phyloP scores from a whole-genome alignment of 2,888 invertebrate species.

The Thecophora atra region DNA sequence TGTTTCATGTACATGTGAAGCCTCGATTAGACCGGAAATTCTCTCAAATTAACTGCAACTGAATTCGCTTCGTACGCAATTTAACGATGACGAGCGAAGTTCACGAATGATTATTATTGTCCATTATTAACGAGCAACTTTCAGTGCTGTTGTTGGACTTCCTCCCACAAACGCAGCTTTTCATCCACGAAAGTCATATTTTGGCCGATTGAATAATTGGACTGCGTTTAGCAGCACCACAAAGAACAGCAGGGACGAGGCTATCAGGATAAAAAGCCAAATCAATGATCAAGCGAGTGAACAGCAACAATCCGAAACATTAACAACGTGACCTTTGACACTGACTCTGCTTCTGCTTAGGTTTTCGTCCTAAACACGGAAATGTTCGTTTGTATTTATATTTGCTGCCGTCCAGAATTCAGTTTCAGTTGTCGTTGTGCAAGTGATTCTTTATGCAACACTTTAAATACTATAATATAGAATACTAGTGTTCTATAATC shows the following conservation, averaged over 20 bases:
- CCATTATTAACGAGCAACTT: conserved; percentile 8
- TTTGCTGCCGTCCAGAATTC: no score
- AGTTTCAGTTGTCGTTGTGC: no score
- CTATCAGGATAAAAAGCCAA: background rate
- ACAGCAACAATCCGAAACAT: conserved; percentile 11
- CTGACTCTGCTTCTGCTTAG: background rate
- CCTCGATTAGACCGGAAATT: no score
- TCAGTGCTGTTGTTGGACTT: background rate
- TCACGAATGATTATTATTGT: background rate
- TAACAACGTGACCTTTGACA: conserved; percentile 25
- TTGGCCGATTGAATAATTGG: background rate
- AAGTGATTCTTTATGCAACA: no score
- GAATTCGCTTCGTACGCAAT: no score
- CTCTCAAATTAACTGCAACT: no score
- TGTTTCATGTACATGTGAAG: no score
- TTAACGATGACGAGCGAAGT: no score
- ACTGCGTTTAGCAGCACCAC: background rate
- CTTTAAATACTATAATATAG: no score
- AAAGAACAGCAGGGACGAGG: background rate
- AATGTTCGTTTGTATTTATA: conserved; percentile 14
- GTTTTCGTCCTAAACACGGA: conserved; percentile 10
- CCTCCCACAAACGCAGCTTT: background rate
- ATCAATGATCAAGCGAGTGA: background rate
- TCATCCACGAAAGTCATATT: background rate
- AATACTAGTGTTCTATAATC: no score